Evolutionary conservation across 2,797 vertebrate genomes (phyloP), one percentile per base, ranked within the genome.

Genomic region (Helostoma temminkii): DNA sequence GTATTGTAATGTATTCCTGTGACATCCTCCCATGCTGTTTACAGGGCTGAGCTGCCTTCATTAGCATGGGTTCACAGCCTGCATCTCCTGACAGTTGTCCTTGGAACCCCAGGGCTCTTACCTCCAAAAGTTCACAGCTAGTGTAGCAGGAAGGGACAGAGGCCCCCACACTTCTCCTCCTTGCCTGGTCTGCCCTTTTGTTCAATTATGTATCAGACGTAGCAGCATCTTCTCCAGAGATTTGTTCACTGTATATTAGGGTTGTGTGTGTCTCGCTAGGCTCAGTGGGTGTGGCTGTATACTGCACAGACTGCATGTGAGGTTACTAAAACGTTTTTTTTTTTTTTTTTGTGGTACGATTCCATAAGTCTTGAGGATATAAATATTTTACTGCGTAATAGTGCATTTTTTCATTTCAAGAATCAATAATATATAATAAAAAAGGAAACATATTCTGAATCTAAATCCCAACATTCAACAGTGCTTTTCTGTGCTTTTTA

Each of bases 1-100:
- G 92, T 94, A 94, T 95, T 94, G 91, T 94, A 94, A 94, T 94
- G 91, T 94, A 95, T 94, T 93, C 93, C 67, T 77, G 88, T 92
- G 92, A 94, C 93, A 94, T 93, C 91, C 88, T 91, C 86, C 82
- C 91, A 87, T 93, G 91, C 93, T 94, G 93, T 94, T 94, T 94
- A 93, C 91, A 94, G 93, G 86, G 65, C 86, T 81, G 90, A 92
- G 90, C 91, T 92, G 91, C 92, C 91, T 93, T 93, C 93, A 95
- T 95, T 94, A 94, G 92, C 91, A 93, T 90, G 90, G 88, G 92
- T 92, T 94, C 92, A 93, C 89, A 92, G 89, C 88, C 91, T 39
- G 60, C 82, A 85, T 89, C 90, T 93, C 92, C 90, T 94, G 93
- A 93, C 89, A 91, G 93, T 92, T 92, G 94, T 94, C 94, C 94